phyloP scores from a whole-genome alignment of 2,888 invertebrate genomes.

The Polymixis flavicincta region DNA sequence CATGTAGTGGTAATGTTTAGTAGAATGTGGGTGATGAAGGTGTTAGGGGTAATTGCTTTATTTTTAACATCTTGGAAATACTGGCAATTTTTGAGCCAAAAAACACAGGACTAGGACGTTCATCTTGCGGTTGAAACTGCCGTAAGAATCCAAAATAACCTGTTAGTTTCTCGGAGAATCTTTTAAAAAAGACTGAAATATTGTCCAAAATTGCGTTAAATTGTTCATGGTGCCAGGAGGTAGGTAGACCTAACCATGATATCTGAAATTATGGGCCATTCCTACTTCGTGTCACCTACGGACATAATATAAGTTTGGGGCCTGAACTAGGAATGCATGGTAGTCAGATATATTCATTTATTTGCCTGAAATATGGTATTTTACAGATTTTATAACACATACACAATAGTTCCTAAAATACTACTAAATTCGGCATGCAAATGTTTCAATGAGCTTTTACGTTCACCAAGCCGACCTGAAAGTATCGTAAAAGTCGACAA shows the following conservation, averaged over 20 bases:
- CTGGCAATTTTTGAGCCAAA: neutral
- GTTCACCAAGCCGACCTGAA: constrained; percentile 65
- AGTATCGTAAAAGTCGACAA: constrained; percentile 73
- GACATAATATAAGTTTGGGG: no score
- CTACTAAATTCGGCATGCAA: no score
- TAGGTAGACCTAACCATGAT: no score
- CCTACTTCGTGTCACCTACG: no score
- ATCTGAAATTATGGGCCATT: no score
- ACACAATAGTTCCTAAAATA: no score
- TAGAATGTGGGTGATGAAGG: no score
- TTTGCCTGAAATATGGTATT: no score
- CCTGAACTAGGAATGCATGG: no score
- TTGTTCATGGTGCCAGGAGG: constrained; percentile 15
- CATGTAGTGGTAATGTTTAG: neutral
- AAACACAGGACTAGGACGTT: neutral
- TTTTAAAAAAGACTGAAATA: neutral
- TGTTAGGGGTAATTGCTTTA: neutral
- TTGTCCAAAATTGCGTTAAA: neutral
- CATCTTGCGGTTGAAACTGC: neutral
- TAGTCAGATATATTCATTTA: no score
- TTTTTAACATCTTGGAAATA: neutral
- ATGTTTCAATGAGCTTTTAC: constrained; percentile 48
- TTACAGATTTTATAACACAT: no score
- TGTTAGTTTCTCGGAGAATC: neutral
- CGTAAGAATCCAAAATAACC: neutral